Evolutionary conservation across 2,113 vertebrate species (phyloP).

Genomic region (Cranoglanis bouderius): DNA sequence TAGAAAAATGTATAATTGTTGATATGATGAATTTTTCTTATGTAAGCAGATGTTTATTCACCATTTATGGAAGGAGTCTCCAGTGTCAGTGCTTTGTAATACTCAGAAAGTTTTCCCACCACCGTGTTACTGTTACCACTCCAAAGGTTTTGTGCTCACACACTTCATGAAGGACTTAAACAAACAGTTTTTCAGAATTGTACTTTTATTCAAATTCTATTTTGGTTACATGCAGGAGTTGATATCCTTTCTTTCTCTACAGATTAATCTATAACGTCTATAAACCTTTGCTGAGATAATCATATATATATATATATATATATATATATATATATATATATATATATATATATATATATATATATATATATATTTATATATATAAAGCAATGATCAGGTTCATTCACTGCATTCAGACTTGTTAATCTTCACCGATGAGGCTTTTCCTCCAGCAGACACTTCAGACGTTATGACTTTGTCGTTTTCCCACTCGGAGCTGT

Average conservation of each 20-base stretch:
- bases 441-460: constrained; percentile 26
- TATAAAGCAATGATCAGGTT: neutral
- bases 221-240: neutral
- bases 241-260: neutral
- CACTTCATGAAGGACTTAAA: neutral
- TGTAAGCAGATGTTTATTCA: neutral
- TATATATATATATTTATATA: no score
- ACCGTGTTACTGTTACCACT: neutral
- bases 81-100: neutral
- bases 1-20: neutral
- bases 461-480: neutral
- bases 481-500: neutral
- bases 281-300: neutral
- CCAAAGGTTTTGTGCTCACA: no score
- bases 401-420: constrained; percentile 17
- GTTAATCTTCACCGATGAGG: constrained; percentile 1
- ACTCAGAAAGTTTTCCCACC: neutral
- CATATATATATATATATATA: no score
- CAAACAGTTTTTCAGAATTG: neutral
- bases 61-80: neutral
- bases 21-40: no score
- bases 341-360: no score
- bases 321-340: no score
- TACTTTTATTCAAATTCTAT: neutral
- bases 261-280: neutral